phyloP scores from a whole-genome alignment of 2,113 vertebrate genomes.

The Madoqua kirkii region DNA sequence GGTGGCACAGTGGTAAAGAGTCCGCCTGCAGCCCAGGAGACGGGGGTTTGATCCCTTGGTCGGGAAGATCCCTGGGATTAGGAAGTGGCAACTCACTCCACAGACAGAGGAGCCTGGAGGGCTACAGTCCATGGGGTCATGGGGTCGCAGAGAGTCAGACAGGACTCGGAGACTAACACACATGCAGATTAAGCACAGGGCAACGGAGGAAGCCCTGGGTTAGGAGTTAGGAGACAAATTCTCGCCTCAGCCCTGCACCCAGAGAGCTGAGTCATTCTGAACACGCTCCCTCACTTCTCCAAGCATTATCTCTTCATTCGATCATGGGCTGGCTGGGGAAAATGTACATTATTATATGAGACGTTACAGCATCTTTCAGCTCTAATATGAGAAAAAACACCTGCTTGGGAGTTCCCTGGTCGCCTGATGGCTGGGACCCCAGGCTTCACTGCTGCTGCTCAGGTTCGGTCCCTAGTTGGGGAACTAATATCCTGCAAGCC shows the following conservation, averaged over 20 bases:
- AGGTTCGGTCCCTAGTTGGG: not conserved
- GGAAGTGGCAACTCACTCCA: not conserved
- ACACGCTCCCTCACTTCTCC: not conserved
- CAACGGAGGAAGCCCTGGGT: not conserved
- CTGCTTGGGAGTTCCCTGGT: not conserved
- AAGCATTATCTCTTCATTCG: not conserved
- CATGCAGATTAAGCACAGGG: rapidly evolving
- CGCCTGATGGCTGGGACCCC: not conserved
- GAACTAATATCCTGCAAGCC: not conserved
- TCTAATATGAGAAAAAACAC: not conserved
- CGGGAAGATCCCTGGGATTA: not conserved
- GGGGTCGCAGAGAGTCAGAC: not conserved
- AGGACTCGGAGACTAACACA: rapidly evolving
- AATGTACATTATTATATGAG: not conserved
- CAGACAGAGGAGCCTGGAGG: not conserved
- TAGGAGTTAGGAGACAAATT: not conserved
- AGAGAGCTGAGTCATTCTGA: not conserved
- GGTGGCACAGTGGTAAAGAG: not conserved
- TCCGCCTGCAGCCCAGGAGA: not conserved
- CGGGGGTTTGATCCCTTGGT: not conserved
- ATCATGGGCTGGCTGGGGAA: not conserved
- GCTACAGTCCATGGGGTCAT: not conserved
- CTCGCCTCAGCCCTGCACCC: not conserved
- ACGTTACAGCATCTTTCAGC: not conserved
- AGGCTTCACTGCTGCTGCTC: not conserved